Percentiles rank a stretch among this genome's conserved stretches.
Evolutionary conservation across 2,797 vertebrate genomes (phyloP).

Genomic region (Staurois parvus): DNA sequence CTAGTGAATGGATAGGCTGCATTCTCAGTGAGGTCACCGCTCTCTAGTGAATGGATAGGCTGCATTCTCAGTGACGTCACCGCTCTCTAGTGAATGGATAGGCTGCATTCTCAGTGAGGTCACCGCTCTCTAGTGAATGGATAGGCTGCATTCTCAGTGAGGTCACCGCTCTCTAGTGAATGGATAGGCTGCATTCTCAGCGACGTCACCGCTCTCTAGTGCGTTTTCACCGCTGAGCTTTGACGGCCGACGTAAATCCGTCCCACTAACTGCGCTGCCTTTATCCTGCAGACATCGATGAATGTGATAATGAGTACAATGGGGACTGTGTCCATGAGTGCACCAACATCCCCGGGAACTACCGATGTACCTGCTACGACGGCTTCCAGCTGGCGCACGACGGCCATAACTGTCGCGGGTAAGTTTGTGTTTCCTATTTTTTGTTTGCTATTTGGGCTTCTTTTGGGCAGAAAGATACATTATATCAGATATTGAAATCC

Average conservation of each 20-base stretch:
- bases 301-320: constrained; percentile 92
- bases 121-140: too few relatives aligned
- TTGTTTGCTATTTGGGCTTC: not conserved
- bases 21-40: too few relatives aligned
- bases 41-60: too few relatives aligned
- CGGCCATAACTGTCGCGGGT: constrained; percentile 97
- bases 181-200: too few relatives aligned
- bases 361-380: constrained; percentile 95
- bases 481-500: too few relatives aligned
- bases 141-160: too few relatives aligned
- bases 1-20: too few relatives aligned
- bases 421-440: constrained; percentile 65
- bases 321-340: constrained; percentile 98
- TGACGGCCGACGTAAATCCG: constrained; percentile 60
- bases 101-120: too few relatives aligned
- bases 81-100: too few relatives aligned
- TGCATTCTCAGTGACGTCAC: too few relatives aligned
- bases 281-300: constrained; percentile 88
- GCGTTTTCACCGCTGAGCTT: constrained; percentile 46
- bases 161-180: too few relatives aligned
- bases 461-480: not conserved
- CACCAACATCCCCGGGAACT: constrained; percentile 97
- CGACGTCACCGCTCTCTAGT: not conserved
- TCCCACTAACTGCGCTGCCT: constrained; percentile 68
- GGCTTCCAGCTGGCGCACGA: constrained; percentile 96